Base-by-base conservation (phyloP, 2,888 invertebrate species). In the Noctua janthe region DNA sequence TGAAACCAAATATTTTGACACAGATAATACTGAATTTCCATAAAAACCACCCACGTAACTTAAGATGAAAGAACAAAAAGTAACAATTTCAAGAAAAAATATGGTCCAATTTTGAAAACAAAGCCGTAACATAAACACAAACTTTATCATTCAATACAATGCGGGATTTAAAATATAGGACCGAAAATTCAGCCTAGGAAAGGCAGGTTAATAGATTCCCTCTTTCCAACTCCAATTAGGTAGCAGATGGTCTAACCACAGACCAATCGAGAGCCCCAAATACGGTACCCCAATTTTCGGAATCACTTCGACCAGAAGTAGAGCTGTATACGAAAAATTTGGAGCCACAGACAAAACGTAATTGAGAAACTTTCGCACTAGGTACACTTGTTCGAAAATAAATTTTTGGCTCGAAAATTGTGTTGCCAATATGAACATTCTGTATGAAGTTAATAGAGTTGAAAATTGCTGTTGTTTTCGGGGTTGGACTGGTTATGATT, bases 231-330 rank as follows among this genome's bases (percentile, higher is more conserved):
- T 71, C 64, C 78, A 87, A 87, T 87, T 80, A 78, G 71, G 85
- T 71, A 76, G 73, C 87, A 87, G 87, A 74, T 87, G 87, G 69
- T 8, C 35, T 35, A 73, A 74, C 87, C 73, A 29, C 43, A 7
- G 23, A 66, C 67, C 67, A 29, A 78, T 80, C 56, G 73, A 29
- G 79, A 35, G 15, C 8, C 13, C 35, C n/a, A 43, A 64, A 67
- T 70, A 39, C 67, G 62, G 35, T 3, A 66, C 69, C 62, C 67
- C 66, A 86, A 84, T 86, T 76, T 79, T 80, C 67, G 43, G 59
- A 43, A 62, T 23, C 70, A 74, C 43, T 74, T 67, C 80, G 49
- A 71, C 47, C 59, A 73, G 70, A 86, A 82, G 39, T 78, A 76
- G 56, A 64, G 67, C 29, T 70, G 66, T 74, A 71, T 17, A 51